These are phyloP conservation scores for Cephalotes varians DNA, from an alignment of 2,888 invertebrate species.

Conservation along the genomic window DNA sequence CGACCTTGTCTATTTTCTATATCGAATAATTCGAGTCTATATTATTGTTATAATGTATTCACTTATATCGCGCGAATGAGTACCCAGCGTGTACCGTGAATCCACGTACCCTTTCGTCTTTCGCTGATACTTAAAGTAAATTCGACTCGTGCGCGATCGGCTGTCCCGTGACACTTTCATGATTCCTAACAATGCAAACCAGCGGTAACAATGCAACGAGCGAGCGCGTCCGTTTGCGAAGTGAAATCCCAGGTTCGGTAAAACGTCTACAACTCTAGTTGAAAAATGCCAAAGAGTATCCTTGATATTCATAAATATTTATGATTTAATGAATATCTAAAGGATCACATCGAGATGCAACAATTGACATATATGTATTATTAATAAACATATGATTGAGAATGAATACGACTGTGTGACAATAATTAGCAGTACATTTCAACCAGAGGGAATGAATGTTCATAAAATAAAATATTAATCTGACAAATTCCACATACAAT, in stretches of 20 bases:
- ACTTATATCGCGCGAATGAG: constrained; percentile 81
- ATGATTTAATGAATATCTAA: neutral
- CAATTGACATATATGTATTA: constrained; percentile 25
- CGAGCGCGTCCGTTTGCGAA: neutral
- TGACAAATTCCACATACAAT: neutral
- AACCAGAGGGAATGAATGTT: neutral
- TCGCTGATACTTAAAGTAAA: constrained; percentile 34
- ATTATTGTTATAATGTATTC: constrained; percentile 83
- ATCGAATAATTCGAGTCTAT: constrained; percentile 83
- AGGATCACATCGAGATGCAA: neutral
- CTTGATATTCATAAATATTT: neutral
- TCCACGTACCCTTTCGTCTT: constrained; percentile 72
- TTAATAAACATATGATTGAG: neutral
- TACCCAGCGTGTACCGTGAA: constrained; percentile 76
- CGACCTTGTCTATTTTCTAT: constrained; percentile 84
- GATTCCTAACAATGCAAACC: constrained; percentile 53
- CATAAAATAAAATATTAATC: neutral
- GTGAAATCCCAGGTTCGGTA: constrained; percentile 55
- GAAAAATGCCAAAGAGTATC: neutral
- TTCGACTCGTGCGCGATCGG: constrained; percentile 42
- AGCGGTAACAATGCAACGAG: constrained; percentile 8
- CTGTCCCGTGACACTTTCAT: constrained; percentile 53
- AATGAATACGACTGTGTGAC: neutral
- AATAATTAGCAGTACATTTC: neutral
- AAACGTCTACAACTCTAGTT: constrained; percentile 25